These are phyloP conservation scores for Eurytoma adleriae DNA, from an alignment of 2,888 invertebrate genomes.

Conservation along the genomic window DNA sequence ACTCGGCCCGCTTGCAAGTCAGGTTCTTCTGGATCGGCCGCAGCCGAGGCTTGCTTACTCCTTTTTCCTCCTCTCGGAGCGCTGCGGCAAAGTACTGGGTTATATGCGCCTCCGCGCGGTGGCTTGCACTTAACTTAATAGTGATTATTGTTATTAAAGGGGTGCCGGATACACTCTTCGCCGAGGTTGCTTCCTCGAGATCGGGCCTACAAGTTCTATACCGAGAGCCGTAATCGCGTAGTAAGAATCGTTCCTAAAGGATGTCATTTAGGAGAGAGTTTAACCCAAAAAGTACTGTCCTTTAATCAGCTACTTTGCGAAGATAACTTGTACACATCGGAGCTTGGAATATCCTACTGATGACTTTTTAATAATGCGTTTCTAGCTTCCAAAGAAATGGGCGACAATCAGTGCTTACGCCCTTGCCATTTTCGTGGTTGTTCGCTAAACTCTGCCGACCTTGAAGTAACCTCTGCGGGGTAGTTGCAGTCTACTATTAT, in stretches of 20 bases:
- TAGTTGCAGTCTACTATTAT: no score
- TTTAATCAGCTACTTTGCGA: slow-evolving; percentile 1
- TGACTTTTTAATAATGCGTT: no score
- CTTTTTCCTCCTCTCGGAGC: not conserved
- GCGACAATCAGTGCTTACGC: no score
- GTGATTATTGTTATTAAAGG: slow-evolving; percentile 33
- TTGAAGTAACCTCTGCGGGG: no score
- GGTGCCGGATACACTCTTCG: not conserved
- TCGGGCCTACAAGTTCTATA: not conserved
- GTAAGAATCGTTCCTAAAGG: slow-evolving; percentile 4
- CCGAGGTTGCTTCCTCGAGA: not conserved
- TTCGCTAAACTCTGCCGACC: no score
- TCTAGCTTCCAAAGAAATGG: no score
- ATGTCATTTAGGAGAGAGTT: slow-evolving; percentile 15
- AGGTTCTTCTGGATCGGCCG: slow-evolving; percentile 23
- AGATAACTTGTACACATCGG: not conserved
- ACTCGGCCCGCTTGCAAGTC: slow-evolving; percentile 30
- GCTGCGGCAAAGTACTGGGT: slow-evolving; percentile 7
- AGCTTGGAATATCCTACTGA: no score
- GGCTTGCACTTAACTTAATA: slow-evolving; percentile 20
- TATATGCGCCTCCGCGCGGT: slow-evolving; percentile 1
- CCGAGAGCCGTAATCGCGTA: not conserved
- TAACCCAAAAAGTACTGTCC: not conserved
- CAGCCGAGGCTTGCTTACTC: not conserved
- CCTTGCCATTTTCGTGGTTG: no score